Base-by-base conservation (phyloP, 1,140 invertebrate species). In the Protaetia brevitarsis region DNA sequence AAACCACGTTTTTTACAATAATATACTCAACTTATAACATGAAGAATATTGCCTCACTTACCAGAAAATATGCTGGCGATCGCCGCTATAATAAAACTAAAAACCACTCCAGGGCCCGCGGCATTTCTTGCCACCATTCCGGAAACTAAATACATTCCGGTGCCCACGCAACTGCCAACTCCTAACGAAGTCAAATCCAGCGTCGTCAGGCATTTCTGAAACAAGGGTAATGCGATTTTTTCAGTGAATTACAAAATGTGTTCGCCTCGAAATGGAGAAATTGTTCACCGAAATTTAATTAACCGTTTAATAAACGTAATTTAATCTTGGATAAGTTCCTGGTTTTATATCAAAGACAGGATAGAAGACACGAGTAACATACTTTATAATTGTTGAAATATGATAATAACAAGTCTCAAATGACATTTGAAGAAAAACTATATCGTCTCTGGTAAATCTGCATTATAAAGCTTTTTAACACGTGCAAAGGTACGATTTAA, bases 61-160 rank as follows among this genome's bases (percentile, higher is more conserved):
- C 93, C 93, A 76, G 93, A 95, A 80, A 95, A 94, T 78, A 95
- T 89, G 75, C 93, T 94, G 68, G 94, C 94, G 66, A 95, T 79
- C 10, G 93, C 93, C 64, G 94, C 93, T 68, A 96, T 94, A 73
- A 94, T 86, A 81, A 95, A 96, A 72, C 91, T 93, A 75, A 95
- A 80, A 66, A 95, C 84, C 62, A 94, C 93, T 37, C 89, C 92
- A 26, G 93, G 93, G n/a, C 93, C 93, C 28, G 93, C 92, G 68
- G 90, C 87, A 70, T 88, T 92, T 74, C 86, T 86, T 21, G 93
- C 92, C 51, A 94, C 92, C 89, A 94, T 91, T 51, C 93, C 92
- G n/a, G 92, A 88, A 10, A 95, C 93, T 63, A 96, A 82, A 79
- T 96, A 95, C 93, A 96, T 95, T 66, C 94, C 94, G 16, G 94